Conservation (phyloP, 2,888 invertebrate genomes). For the Blastobasis adustella region DNA sequence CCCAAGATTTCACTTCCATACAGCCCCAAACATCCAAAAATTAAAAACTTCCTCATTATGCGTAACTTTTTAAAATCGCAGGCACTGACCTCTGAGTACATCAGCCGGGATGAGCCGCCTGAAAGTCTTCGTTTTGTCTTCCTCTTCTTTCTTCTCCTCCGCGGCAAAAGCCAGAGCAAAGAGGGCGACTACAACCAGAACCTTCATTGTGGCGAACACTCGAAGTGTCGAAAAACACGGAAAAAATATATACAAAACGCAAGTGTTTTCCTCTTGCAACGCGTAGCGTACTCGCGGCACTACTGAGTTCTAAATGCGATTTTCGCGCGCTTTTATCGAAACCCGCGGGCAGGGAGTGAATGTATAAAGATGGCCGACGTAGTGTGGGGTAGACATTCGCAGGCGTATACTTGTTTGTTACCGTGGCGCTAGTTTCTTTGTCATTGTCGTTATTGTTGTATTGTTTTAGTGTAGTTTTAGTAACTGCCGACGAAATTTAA, state of each 20-base stretch:
- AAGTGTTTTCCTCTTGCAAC: constrained; percentile 32
- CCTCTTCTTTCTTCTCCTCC: constrained; percentile 66
- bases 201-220: constrained; percentile 70
- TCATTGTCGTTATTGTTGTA: too few species aligned
- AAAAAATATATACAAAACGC: constrained; percentile 27
- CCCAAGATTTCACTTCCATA: too few species aligned
- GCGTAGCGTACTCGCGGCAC: constrained; percentile 43
- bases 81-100: constrained; percentile 87
- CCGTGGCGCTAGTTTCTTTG: too few species aligned
- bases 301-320: constrained; percentile 51
- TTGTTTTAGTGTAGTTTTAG: background rate
- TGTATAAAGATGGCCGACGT: constrained; percentile 25
- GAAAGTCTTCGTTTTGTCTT: constrained; percentile 81
- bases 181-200: constrained; percentile 65
- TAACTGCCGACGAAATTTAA: background rate
- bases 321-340: constrained; percentile 55
- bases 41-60: too few species aligned
- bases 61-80: constrained; percentile 1
- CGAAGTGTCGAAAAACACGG: constrained; percentile 37
- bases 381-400: constrained; percentile 9
- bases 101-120: constrained; percentile 91
- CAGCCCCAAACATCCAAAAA: too few species aligned
- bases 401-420: too few species aligned
- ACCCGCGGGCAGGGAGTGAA: constrained; percentile 49
- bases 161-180: constrained; percentile 72